A percentile compares a stretch with the other conserved stretches of the same genome.
These are phyloP conservation scores for Trichogramma pretiosum DNA, from an alignment of 1,140 invertebrate genomes.

Conservation along the genomic window DNA sequence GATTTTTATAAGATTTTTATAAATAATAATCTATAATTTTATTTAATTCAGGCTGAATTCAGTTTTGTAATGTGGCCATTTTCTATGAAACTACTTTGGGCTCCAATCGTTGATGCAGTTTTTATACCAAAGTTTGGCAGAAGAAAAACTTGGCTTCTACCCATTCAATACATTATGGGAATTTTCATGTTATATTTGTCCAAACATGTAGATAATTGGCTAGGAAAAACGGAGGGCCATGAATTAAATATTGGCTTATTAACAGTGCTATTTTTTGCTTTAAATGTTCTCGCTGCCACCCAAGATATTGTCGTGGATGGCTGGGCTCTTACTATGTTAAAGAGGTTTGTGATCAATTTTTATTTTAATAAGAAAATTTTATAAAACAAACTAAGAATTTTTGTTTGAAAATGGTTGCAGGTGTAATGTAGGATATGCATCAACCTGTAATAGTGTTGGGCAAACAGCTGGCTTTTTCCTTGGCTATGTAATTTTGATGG, in stretches of 20 bases:
- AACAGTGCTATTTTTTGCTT: constrained; percentile 78
- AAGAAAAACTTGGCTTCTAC: constrained; percentile 95
- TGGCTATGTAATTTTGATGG: constrained; percentile 94
- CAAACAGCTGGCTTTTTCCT: constrained; percentile 97
- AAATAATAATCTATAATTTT: not conserved
- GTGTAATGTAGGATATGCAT: constrained; percentile 96
- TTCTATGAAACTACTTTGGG: constrained; percentile 95
- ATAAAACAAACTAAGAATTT: not conserved
- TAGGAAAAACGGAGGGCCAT: constrained; percentile 52
- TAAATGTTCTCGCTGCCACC: constrained; percentile 95
- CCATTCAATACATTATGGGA: constrained; percentile 79
- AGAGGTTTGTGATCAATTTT: constrained; percentile 50
- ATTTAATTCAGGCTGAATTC: constrained; percentile 77
- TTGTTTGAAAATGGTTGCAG: constrained; percentile 28
- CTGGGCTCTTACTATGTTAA: constrained; percentile 98
- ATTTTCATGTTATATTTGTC: constrained; percentile 81
- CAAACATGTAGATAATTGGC: constrained; percentile 60
- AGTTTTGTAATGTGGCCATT: constrained; percentile 98
- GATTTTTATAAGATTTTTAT: not conserved
- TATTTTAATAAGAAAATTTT: not conserved
- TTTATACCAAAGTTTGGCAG: constrained; percentile 78
- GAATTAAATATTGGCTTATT: constrained; percentile 74
- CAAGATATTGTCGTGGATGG: constrained; percentile 99
- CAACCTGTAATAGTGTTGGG: constrained; percentile 96
- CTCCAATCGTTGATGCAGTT: constrained; percentile 91